Base-by-base conservation (phyloP, 2,888 invertebrate species). In the Ochlodes sylvanus region DNA sequence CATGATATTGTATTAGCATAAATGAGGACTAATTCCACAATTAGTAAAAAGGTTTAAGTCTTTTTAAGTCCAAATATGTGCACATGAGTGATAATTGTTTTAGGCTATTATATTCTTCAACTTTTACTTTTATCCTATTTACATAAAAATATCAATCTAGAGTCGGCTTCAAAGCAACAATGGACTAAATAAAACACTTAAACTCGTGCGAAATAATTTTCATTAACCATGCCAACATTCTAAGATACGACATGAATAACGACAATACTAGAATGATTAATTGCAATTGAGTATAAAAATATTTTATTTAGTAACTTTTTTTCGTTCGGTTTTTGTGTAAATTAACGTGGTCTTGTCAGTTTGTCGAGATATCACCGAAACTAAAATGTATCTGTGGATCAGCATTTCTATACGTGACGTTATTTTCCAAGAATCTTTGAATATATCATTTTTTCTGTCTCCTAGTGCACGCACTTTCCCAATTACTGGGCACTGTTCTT, bases 211-310 rank as follows among this genome's bases (percentile, higher is more conserved):
- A 64, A 69, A 70, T 61, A 66, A 68, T 38, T 64, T 69, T 71
- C 68, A 67, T 70, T 74, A 67, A 67, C 69, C 67, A 71, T 70
- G 72, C 72, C 72, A 70, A 76, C 65, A 73, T 72, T 72, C 70
- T 71, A 71, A 69, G 70, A 73, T 75, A 64, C 64, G 55, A 61
- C 64, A 66, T 67, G 72, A 75, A 72, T 74, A 73, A 72, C 67
- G 55, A 63, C 50, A 42, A 34, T 19, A 15, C 41, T 42, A 27
- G 17, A 65, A 68, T 69, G 70, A 68, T 70, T 71, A 71, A 71
- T 52, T 54, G 42, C 50, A 34, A 38, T 47, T 47, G 57, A 52
- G 34, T 62, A 47, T 54, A 67, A 66, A 68, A 57, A 70, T 50
- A 42, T 47, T 57, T 64, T 63, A 61, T 65, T 54, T 55, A 38